phyloP scores from a whole-genome alignment of 2,113 vertebrate genomes.

The Tamias sibiricus region DNA sequence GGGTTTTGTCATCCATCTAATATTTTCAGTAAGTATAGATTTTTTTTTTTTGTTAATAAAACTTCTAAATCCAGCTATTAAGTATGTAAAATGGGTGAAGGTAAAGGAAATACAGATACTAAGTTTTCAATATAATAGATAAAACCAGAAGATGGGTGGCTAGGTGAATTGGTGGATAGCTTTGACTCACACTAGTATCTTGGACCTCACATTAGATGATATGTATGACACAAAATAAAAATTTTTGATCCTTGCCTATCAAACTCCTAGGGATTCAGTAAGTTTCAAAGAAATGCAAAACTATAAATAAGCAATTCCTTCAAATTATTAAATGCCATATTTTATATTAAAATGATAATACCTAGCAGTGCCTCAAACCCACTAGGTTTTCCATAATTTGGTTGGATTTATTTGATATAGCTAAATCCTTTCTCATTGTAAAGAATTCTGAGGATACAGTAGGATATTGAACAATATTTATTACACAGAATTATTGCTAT shows the following conservation, averaged over 20 bases:
- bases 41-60: neutral
- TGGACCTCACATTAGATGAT: neutral
- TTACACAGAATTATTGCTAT: neutral
- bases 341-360: neutral
- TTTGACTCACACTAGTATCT: neutral
- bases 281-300: slow-evolving; percentile 11
- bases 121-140: neutral
- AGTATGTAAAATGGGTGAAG: neutral
- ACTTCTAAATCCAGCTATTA: slow-evolving; percentile 21
- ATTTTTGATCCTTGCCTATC: neutral
- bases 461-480: neutral
- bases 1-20: neutral
- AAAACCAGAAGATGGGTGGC: neutral
- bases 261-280: neutral
- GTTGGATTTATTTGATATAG: neutral
- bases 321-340: neutral
- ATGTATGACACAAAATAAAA: neutral
- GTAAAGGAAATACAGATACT: neutral
- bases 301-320: neutral
- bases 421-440: slow-evolving; percentile 4
- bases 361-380: neutral
- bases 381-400: slow-evolving; percentile 8
- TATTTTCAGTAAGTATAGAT: neutral
- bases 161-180: neutral
- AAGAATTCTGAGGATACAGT: neutral